Conservation (phyloP, 1,140 invertebrate genomes). For the Ridgeia piscesae region DNA sequence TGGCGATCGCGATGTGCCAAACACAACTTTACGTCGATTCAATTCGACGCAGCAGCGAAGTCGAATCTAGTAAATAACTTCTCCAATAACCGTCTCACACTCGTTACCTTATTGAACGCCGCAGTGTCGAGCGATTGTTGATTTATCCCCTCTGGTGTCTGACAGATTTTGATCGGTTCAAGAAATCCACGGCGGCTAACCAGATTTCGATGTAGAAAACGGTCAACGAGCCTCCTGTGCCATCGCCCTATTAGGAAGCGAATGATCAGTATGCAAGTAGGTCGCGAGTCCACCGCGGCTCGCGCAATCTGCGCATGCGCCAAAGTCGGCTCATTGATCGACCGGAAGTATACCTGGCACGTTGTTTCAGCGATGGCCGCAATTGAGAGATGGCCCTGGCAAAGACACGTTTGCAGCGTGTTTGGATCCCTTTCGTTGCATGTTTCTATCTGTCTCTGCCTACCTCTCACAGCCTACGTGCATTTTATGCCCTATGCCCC, state of each 20-base stretch:
- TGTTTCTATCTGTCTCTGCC: too few relatives aligned
- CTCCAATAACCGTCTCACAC: background rate
- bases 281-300: background rate
- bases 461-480: too few relatives aligned
- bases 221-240: background rate
- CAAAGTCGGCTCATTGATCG: too few relatives aligned
- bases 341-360: too few relatives aligned
- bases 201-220: background rate
- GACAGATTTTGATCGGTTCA: background rate
- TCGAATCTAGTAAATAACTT: background rate
- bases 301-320: too few relatives aligned
- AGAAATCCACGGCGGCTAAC: background rate
- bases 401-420: too few relatives aligned
- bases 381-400: too few relatives aligned
- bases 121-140: background rate
- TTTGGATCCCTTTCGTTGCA: too few relatives aligned
- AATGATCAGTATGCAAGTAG: conserved; percentile 1
- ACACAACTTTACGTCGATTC: background rate
- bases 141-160: background rate
- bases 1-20: background rate
- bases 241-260: conserved; percentile 3
- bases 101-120: background rate
- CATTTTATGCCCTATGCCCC: too few relatives aligned
- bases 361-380: too few relatives aligned
- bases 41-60: background rate